Evolutionary conservation across 1,140 invertebrate genomes (phyloP).

Genomic region (Cydia strobilella): DNA sequence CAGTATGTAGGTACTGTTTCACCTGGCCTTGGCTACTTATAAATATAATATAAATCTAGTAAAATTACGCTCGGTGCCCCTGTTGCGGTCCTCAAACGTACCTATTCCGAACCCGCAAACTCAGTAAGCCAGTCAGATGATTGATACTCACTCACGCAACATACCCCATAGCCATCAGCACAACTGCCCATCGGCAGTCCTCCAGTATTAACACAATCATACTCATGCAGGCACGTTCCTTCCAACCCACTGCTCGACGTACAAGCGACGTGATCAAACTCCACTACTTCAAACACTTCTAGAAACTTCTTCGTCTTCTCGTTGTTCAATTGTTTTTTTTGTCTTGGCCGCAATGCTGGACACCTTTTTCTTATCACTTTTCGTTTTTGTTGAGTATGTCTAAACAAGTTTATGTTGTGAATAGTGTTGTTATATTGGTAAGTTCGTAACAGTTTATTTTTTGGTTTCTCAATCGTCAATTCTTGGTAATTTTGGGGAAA

Average conservation of each 20-base stretch:
- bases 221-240: constrained; percentile 85
- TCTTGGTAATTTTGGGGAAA: neutral
- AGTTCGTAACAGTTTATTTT: neutral
- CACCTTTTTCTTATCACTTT: constrained; percentile 43
- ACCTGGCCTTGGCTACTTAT: no score
- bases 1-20: no score
- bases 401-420: constrained; percentile 34
- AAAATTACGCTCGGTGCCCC: no score
- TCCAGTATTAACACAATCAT: constrained; percentile 83
- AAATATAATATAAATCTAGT: no score
- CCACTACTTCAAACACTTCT: constrained; percentile 86
- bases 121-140: neutral
- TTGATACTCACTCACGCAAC: constrained; percentile 85
- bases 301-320: constrained; percentile 71
- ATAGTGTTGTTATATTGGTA: constrained; percentile 35
- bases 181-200: constrained; percentile 84
- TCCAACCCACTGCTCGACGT: constrained; percentile 77
- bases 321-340: constrained; percentile 37
- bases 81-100: no score
- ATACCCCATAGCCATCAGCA: constrained; percentile 87
- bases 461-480: neutral
- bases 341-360: constrained; percentile 34
- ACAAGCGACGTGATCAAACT: constrained; percentile 85
- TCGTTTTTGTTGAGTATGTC: constrained; percentile 37
- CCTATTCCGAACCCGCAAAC: neutral